These are phyloP conservation scores for Physella acuta DNA, from an alignment of 1,140 invertebrate species.

Conservation along the genomic window DNA sequence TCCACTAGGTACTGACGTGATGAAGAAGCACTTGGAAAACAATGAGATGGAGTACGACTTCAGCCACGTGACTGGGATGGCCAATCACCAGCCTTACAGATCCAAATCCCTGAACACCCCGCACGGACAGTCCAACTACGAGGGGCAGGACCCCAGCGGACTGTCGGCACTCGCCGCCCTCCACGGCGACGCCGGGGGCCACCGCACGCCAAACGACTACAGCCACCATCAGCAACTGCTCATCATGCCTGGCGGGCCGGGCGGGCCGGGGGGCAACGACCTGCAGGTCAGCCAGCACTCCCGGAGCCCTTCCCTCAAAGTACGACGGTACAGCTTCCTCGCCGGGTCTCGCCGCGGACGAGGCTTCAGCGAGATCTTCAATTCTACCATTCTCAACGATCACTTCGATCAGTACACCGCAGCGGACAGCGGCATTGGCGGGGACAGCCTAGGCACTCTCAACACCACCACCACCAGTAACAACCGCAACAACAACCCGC, in stretches of 20 bases:
- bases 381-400: conserved; percentile 64
- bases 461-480: conserved; percentile 5
- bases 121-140: conserved; percentile 23
- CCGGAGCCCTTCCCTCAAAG: conserved; percentile 48
- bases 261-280: neutral
- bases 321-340: conserved; percentile 54
- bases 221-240: conserved; percentile 28
- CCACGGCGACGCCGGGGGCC: conserved; percentile 24
- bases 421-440: conserved; percentile 65
- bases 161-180: conserved; percentile 14
- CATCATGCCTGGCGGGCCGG: conserved; percentile 26
- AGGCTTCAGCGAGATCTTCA: conserved; percentile 55
- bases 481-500: conserved; percentile 25
- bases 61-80: conserved; percentile 56
- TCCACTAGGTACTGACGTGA: conserved; percentile 57
- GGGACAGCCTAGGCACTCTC: conserved; percentile 35
- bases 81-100: conserved; percentile 51
- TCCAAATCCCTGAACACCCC: conserved; percentile 47
- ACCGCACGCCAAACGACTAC: conserved; percentile 29
- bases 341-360: conserved; percentile 54
- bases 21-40: conserved; percentile 54
- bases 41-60: conserved; percentile 50
- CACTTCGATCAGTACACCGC: conserved; percentile 83
- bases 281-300: conserved; percentile 34
- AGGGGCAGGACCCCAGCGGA: conserved; percentile 25